Evolutionary conservation across 2,797 vertebrate genomes (phyloP), one percentile per base, ranked within the genome.

Genomic region (Hypotaenidia philippensis): DNA sequence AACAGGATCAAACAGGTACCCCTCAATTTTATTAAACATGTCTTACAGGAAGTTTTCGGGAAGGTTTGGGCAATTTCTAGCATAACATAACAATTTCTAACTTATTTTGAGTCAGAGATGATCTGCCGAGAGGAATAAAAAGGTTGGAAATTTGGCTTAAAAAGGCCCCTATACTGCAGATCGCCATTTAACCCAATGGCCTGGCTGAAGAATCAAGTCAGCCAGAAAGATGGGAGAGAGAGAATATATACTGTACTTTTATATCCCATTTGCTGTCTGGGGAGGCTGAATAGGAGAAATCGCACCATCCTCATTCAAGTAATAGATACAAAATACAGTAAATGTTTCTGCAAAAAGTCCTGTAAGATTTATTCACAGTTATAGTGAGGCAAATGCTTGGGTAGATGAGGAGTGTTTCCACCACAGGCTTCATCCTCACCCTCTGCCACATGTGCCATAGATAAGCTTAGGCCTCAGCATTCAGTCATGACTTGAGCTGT

Each of bases 391-490:
- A 59, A 79, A 69, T 60, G 56, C 74, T 85, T 82, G 45, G 71
- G 49, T 66, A 87, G 74, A 47, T 36, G 61, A 96, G 76, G 87
- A 81, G 83, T 77, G 60, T 87, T 94, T 89, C 61, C 60, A 83
- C 16, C 56, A 18, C 44, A 41, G 56, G 32, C 40, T 78, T 65
- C 47, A 59, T 80, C 69, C 84, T 23, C 76, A 21, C 26, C 13
- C 52, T 41, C 57, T 78, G 81, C 41, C 53, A 1, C 47, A 4
- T 45, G 38, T 63, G 52, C 45, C 9, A 0, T 7, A 1, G 1
- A 32, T 23, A 5, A 66, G 49, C 21, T 59, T 34, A 50, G 68
- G 32, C 5, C 57, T 69, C 65, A 19, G 81, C 2, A 1, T 9
- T 57, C 13, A 44, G 64, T 20, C 31, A 2, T 31, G 45, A 3